These are phyloP conservation scores for Hydraecia micacea DNA, from an alignment of 2,888 invertebrate species.

Conservation along the genomic window DNA sequence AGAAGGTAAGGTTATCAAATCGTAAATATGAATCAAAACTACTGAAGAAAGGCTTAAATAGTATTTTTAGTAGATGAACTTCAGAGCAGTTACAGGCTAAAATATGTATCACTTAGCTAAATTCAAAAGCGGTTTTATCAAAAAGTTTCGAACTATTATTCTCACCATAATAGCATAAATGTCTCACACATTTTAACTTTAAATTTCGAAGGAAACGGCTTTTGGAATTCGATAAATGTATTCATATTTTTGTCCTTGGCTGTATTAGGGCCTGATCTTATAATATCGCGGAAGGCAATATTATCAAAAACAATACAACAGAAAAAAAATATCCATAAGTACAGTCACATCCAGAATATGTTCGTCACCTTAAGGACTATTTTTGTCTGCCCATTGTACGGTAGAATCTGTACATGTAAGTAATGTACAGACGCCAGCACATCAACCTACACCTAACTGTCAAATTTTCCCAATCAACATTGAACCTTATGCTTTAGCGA, in stretches of 20 bases:
- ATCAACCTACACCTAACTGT: no score
- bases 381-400: neutral
- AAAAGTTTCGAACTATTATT: slow-evolving; percentile 20
- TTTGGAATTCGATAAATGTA: neutral
- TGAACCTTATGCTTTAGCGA: no score
- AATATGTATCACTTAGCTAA: neutral
- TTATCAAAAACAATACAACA: neutral
- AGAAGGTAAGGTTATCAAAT: neutral
- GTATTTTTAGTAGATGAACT: no score
- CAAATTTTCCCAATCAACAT: no score
- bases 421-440: no score
- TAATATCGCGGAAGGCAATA: neutral
- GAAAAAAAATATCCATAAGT: neutral
- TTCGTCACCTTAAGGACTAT: neutral
- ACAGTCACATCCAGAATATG: slow-evolving; percentile 3
- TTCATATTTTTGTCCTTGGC: neutral
- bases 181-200: neutral
- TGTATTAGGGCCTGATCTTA: neutral
- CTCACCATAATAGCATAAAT: slow-evolving; percentile 18
- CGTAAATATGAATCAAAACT: neutral
- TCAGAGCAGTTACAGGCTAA: neutral
- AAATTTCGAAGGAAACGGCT: neutral
- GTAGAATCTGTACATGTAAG: neutral
- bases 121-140: neutral
- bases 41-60: neutral